These are phyloP conservation scores for Cerastis rubricosa DNA, from an alignment of 2,888 invertebrate genomes.

Conservation along the genomic window DNA sequence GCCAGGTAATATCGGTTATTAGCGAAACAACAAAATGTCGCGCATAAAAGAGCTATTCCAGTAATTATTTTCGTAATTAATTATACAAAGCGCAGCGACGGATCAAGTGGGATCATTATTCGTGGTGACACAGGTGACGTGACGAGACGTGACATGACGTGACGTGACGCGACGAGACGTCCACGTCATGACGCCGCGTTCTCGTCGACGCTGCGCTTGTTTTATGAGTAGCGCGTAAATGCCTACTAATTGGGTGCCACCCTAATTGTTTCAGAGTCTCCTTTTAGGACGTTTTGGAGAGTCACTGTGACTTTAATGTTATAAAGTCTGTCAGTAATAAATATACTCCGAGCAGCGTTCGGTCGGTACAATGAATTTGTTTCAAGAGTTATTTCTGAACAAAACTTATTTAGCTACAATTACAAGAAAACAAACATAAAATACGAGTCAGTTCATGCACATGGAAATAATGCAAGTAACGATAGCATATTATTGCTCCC, in stretches of 20 bases:
- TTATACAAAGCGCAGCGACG: conserved; percentile 46
- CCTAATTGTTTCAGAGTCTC: conserved; percentile 60
- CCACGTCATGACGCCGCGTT: conserved; percentile 41
- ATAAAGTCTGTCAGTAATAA: conserved; percentile 51
- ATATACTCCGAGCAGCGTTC: conserved; percentile 37
- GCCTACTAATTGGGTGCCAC: conserved; percentile 62
- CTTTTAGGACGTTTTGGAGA: conserved; percentile 48
- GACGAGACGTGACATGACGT: conserved; percentile 26
- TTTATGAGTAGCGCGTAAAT: conserved; percentile 62
- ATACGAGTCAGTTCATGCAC: conserved; percentile 1
- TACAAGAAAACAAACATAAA: neutral
- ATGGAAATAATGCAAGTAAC: conserved; percentile 51
- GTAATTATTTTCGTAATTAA: conserved; percentile 66
- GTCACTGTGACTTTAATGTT: conserved; percentile 54
- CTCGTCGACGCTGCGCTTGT: conserved; percentile 48
- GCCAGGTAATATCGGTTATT: conserved; percentile 54
- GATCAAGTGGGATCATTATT: conserved; percentile 51
- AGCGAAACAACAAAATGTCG: conserved; percentile 62
- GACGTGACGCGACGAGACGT: conserved; percentile 8
- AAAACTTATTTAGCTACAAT: neutral
- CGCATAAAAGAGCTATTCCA: conserved; percentile 41
- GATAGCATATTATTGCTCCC: conserved; percentile 23
- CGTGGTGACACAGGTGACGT: conserved; percentile 41
- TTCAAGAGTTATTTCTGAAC: conserved; percentile 21
- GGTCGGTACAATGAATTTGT: conserved; percentile 36